Conservation (phyloP, 2,888 invertebrate species). For the Sphaerophoria taeniata region DNA sequence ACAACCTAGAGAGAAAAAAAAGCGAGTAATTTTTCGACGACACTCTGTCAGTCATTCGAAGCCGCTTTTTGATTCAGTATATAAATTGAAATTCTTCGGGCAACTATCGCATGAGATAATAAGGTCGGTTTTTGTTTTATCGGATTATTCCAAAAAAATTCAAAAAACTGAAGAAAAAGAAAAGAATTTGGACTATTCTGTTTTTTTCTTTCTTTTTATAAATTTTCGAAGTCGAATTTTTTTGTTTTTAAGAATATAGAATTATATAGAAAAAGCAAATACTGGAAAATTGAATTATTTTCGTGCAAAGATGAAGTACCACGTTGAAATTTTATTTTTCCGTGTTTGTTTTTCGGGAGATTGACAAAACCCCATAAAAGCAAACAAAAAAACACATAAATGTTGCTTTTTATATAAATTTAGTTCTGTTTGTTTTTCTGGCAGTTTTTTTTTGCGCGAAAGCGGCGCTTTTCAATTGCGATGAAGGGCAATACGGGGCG, state of each 20-base stretch:
- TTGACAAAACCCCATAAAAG: not conserved
- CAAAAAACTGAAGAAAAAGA: not conserved
- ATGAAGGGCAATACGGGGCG: constrained; percentile 40
- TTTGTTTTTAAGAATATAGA: not conserved
- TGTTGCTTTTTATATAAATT: not conserved
- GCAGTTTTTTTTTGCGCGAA: constrained; percentile 44
- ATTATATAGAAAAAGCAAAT: not conserved
- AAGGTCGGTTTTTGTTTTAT: constrained; percentile 48
- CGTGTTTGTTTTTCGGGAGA: constrained; percentile 9
- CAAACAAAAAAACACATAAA: not conserved
- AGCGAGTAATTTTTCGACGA: constrained; percentile 70
- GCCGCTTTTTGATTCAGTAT: constrained; percentile 68
- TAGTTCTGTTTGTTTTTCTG: constrained; percentile 13
- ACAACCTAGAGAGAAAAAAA: constrained; percentile 39
- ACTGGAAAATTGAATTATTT: not conserved
- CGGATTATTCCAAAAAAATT: constrained; percentile 2
- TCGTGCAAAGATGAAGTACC: not conserved
- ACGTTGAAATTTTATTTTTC: constrained; percentile 27
- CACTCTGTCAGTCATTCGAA: constrained; percentile 71
- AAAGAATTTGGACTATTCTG: not conserved
- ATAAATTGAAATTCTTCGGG: constrained; percentile 72
- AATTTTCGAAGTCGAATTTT: not conserved
- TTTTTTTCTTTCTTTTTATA: not conserved
- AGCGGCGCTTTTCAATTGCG: constrained; percentile 32
- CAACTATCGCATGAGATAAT: constrained; percentile 61